Percentiles rank a stretch among this genome's conserved stretches.
phyloP scores from a whole-genome alignment of 2,888 invertebrate species.

The Brenthis ino region DNA sequence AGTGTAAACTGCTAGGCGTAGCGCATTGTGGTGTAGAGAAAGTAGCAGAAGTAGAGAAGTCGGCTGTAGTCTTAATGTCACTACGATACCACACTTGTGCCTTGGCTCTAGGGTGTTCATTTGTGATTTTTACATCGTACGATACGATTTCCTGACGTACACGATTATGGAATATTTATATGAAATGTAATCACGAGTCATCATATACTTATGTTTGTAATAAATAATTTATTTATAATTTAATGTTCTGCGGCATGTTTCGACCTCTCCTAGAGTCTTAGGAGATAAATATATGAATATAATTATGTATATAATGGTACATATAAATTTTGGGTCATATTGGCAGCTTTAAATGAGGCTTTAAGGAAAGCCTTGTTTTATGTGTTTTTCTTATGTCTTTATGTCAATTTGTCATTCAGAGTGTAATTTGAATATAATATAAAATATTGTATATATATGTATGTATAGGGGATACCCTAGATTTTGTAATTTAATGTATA shows the following conservation, averaged over 20 bases:
- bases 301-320: conserved; percentile 42
- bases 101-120: conserved; percentile 69
- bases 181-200: conserved; percentile 28
- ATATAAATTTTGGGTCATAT: conserved; percentile 36
- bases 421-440: conserved; percentile 37
- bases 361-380: neutral
- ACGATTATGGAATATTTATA: conserved; percentile 31
- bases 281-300: conserved; percentile 35
- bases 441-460: conserved; percentile 48
- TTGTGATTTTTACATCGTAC: conserved; percentile 58
- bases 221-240: conserved; percentile 7
- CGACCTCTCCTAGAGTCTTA: conserved; percentile 20
- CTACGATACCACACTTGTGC: conserved; percentile 72
- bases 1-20: conserved; percentile 4
- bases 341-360: conserved; percentile 2
- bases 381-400: neutral
- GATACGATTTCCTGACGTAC: conserved; percentile 36
- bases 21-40: conserved; percentile 24
- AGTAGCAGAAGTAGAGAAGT: conserved; percentile 47
- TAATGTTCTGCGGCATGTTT: conserved; percentile 7
- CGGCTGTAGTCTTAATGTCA: conserved; percentile 49
- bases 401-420: conserved; percentile 1
- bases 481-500: conserved; percentile 41
- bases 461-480: conserved; percentile 32
- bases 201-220: conserved; percentile 6